Percentiles rank a stretch among this genome's conserved stretches.
These are phyloP conservation scores for Gila orcuttii DNA, from an alignment of 2,113 vertebrate species.

Conservation along the genomic window DNA sequence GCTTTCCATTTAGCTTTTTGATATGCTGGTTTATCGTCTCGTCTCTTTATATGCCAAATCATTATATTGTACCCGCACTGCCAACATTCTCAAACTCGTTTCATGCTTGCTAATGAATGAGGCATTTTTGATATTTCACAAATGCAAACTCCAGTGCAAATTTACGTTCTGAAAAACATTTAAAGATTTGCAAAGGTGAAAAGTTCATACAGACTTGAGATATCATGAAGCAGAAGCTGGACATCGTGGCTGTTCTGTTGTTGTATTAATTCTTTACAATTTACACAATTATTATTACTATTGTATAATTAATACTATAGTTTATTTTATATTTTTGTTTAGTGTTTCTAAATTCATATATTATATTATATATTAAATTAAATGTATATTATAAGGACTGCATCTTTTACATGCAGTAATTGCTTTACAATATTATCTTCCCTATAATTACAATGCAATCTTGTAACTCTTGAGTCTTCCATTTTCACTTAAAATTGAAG, in stretches of 20 bases:
- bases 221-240: neutral
- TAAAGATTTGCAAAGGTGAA: neutral
- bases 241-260: neutral
- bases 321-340: no score
- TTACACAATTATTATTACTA: no score
- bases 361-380: no score
- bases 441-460: no score
- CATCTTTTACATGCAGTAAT: no score
- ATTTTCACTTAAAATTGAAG: no score
- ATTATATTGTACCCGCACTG: conserved; percentile 22
- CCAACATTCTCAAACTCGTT: conserved; percentile 27
- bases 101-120: conserved; percentile 14
- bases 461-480: no score
- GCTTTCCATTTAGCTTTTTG: conserved; percentile 33
- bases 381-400: no score
- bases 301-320: no score
- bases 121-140: neutral
- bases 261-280: neutral
- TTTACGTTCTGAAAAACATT: neutral
- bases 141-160: conserved; percentile 1
- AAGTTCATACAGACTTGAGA: no score
- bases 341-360: no score
- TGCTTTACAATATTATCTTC: no score
- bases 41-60: conserved; percentile 30
- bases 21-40: conserved; percentile 18